phyloP scores from a whole-genome alignment of 2,888 invertebrate genomes.

The Mellilla xanthometata region DNA sequence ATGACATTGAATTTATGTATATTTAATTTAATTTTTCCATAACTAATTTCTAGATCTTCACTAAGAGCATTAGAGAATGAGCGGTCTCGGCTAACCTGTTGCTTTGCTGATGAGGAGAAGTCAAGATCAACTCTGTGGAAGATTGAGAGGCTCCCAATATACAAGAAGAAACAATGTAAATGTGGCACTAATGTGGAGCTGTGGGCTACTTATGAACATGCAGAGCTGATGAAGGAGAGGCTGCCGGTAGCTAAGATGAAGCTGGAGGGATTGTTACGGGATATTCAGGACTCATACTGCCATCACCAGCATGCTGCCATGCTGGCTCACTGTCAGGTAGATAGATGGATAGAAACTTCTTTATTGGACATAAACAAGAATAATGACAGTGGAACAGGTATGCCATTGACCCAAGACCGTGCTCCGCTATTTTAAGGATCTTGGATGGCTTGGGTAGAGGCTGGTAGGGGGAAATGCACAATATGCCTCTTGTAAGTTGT shows the following conservation, averaged over 20 bases:
- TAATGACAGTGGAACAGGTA: no score
- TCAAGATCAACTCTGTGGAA: conserved; percentile 55
- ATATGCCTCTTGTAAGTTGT: no score
- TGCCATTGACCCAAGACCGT: no score
- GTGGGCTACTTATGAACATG: conserved; percentile 54
- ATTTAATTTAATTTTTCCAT: no score
- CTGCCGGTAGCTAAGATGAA: conserved; percentile 58
- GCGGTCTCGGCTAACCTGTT: conserved; percentile 44
- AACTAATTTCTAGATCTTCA: conserved; percentile 50
- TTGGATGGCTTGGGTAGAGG: no score
- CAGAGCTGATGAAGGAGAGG: conserved; percentile 53
- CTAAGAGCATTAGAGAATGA: conserved; percentile 63
- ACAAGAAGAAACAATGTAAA: conserved; percentile 45
- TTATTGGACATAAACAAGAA: no score
- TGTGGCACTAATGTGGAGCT: conserved; percentile 53
- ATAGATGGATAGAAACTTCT: no score
- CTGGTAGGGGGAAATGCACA: no score
- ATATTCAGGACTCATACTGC: conserved; percentile 68
- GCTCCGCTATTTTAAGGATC: no score
- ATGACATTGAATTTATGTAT: no score
- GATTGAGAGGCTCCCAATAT: conserved; percentile 48
- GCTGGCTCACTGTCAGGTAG: conserved; percentile 67
- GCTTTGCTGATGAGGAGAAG: conserved; percentile 57
- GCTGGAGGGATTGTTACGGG: conserved; percentile 55
- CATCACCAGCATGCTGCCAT: conserved; percentile 66